Evolutionary conservation across 2,797 vertebrate genomes (phyloP), one percentile per base, ranked within the genome.

Genomic region (Cryptoblepharus egeriae): DNA sequence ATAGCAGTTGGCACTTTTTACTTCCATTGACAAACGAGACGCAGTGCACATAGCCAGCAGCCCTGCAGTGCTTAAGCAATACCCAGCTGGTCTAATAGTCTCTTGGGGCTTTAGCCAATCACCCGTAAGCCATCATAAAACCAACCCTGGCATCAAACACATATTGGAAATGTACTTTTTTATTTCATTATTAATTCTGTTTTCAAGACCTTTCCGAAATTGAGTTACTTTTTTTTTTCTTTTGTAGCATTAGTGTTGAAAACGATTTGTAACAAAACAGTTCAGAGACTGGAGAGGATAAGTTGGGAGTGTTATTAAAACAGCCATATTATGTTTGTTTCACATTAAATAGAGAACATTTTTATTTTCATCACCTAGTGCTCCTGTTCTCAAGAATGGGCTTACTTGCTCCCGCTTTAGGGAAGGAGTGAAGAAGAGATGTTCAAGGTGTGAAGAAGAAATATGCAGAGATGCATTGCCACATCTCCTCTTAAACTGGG

Each of bases 131-230:
- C 57, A 35, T 16, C 35, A 75, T 76, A 69, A 60, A 69, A 20
- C 11, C 65, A 77, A 18, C 26, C 28, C 61, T 73, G 83, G 87
- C 87, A 82, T 69, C 64, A 37, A 79, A 69, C 49, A 69, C 45
- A 68, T 78, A 39, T 57, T 78, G 77, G 49, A 78, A 77, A 67
- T 55, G 42, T 20, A 45, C 69, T 42, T 71, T 30, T 71, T 49
- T 30, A 65, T 64, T 77, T 65, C 75, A 77, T 77, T 77, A 52
- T 28, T 49, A 77, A 63, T 77, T 77, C 75, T 52, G 35, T 81
- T 87, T 85, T 82, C 52, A 63, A 88, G 30, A n/a, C 45, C 1
- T 75, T 79, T 73, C 10, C 63, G 67, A 63, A 88, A 82, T 9
- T 55, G 32, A 78, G 70, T 0, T 61, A 12, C n/a, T n/a, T 42